Evolutionary conservation across 2,888 invertebrate species (phyloP), one percentile per base, ranked within the genome.

Genomic region (Andrena marginata): DNA sequence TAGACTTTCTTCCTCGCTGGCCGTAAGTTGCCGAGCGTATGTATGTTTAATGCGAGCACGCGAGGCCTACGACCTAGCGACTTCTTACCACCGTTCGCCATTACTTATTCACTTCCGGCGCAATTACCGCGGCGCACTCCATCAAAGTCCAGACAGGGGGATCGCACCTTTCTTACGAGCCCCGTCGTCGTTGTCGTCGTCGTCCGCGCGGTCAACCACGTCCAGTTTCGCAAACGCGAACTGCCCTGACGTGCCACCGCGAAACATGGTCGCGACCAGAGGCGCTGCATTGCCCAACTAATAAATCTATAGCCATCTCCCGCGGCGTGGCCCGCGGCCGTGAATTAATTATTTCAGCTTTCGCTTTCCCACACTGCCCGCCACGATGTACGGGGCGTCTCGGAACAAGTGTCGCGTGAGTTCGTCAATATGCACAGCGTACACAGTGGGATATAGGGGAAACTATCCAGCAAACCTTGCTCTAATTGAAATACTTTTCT

Each of bases 21-120:
- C 56, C 78, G 75, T 80, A 89, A 87, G 87, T 86, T 79, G 74
- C 80, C 77, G 62, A 78, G 42, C 42, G 42, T 42, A 89, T 91
- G 86, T 88, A 91, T 90, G 88, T 91, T 91, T 91, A 89, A 91
- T 88, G 85, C 73, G 81, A 86, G 85, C 87, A 90, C 88, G 89
- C 87, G 89, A 90, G 91, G 88, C 88, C 86, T 87, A 84, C 87
- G 90, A 88, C 86, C 87, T 85, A 81, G 85, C 85, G 82, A 90
- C 89, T 90, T 89, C 85, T 90, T 90, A 83, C 90, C 84, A 69
- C 68, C 88, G 88, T 89, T 85, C 82, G 82, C 82, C 85, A 87
- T 92, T 88, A 92, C 83, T 92, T 91, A 91, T 91, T 92, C 91
- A 90, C 85, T 81, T 82, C 80, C 82, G 77, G 87, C 78, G 89